Base-by-base conservation (phyloP, 2,888 invertebrate species). In the Agrypnus murinus region DNA sequence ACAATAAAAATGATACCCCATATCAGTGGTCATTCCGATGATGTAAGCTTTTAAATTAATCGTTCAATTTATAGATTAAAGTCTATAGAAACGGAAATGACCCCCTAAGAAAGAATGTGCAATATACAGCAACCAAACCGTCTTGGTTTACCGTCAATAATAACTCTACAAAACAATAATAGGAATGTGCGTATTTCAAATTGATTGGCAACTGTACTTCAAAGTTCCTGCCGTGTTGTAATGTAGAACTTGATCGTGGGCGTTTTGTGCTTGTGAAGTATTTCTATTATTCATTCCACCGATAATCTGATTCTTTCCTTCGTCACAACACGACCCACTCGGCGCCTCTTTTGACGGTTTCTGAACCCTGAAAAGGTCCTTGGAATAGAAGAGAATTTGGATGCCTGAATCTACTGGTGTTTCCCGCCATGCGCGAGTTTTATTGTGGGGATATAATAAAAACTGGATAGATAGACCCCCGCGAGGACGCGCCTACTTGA, bases 331-430 rank as follows among this genome's bases (percentile, higher is more conserved):
- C 69, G 64, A 73, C 74, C 69, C 66, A 69, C 73, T 69, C 73
- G 74, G 74, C 74, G 74, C 74, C 74, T 74, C 73, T 73, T 74
- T 74, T 69, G 74, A 66, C 45, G 57, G 66, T 62, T 71, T 66
- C 50, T 71, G 65, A 65, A 71, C 66, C 70, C 66, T 48, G 50
- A 48, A 62, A 64, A 55, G 70, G 62, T 60, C 66, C 66, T 66
- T 71, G 65, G 66, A 63, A 53, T 46, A 15, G 57, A n/a, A n/a
- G n/a, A 62, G 40, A 48, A 48, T 48, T 57, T 36, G 14, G 59
- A 43, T 32, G 40, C 36, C 45, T 38, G 43, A 58, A 65, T 50
- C 48, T 60, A 48, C 38, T 59, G 45, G 48, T 25, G 25, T 67
- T 63, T 58, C 66, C 66, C 66, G 66, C 63, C 67, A 34, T 62